A percentile compares a stretch with the other conserved stretches of the same genome.
Evolutionary conservation across 2,888 invertebrate genomes (phyloP).

Genomic region (Lasioglossum vierecki): DNA sequence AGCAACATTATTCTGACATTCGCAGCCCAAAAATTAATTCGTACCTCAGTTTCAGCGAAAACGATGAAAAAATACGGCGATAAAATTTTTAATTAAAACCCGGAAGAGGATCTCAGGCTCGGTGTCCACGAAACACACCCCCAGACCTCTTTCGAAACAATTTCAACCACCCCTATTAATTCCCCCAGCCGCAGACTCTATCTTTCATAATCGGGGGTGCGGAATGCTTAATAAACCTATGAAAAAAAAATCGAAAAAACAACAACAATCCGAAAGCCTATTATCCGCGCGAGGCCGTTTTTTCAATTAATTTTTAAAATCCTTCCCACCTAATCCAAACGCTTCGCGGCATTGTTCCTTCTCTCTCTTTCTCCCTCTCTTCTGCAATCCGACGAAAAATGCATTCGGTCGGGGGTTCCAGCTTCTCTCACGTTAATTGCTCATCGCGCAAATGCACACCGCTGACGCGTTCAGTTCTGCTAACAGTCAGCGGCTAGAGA

Average conservation of each 20-base stretch:
- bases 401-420: not conserved
- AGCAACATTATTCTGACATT: not conserved
- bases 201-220: constrained; percentile 9
- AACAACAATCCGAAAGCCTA: constrained; percentile 31
- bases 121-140: not conserved
- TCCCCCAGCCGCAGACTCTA: not conserved
- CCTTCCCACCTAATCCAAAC: constrained; percentile 24
- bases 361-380: not conserved
- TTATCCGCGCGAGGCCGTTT: constrained; percentile 23
- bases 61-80: not conserved
- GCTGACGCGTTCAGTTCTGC: not conserved
- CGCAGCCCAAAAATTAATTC: not conserved
- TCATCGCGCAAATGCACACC: constrained; percentile 31
- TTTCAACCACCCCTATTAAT: constrained; percentile 21
- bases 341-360: not conserved
- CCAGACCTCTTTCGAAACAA: constrained; percentile 11
- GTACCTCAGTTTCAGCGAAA: not conserved
- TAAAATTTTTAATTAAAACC: constrained; percentile 31
- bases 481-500: not conserved
- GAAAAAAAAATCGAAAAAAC: not conserved
- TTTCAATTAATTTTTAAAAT: constrained; percentile 46
- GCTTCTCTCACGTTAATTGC: constrained; percentile 36
- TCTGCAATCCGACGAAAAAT: constrained; percentile 8
- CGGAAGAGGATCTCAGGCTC: not conserved
- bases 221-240: constrained; percentile 33